A percentile compares a stretch with the other conserved stretches of the same genome.
These are phyloP conservation scores for Hartigia nigra DNA, from an alignment of 2,888 invertebrate genomes.

Conservation along the genomic window DNA sequence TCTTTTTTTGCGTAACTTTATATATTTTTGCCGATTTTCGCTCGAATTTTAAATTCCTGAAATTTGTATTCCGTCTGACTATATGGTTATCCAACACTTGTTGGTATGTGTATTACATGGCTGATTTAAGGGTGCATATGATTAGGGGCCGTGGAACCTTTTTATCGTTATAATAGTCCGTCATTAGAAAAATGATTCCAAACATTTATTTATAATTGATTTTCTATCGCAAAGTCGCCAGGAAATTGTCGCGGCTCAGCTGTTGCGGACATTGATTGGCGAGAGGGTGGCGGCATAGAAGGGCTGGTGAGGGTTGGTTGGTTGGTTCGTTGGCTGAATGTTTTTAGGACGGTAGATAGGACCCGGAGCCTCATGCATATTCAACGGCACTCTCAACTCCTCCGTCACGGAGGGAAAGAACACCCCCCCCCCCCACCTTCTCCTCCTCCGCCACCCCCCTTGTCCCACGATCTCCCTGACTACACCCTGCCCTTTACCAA, in stretches of 20 bases:
- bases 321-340: constrained; percentile 54
- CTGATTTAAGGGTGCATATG: background rate
- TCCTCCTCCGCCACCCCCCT: constrained; percentile 39
- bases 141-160: background rate
- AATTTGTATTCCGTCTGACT: background rate
- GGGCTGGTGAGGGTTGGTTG: constrained; percentile 22
- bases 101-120: background rate
- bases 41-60: background rate
- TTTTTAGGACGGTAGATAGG: constrained; percentile 66
- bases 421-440: constrained; percentile 52
- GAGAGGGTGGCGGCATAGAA: constrained; percentile 37
- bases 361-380: constrained; percentile 64
- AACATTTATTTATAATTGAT: background rate
- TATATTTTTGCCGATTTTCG: background rate
- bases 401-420: constrained; percentile 66
- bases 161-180: background rate
- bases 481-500: constrained; percentile 34
- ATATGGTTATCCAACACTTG: background rate
- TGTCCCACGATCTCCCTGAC: constrained; percentile 29
- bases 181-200: background rate
- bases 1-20: background rate
- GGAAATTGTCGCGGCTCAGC: constrained; percentile 55
- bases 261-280: constrained; percentile 63
- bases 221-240: background rate
- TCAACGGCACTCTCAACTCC: constrained; percentile 66